phyloP scores from a whole-genome alignment of 2,888 invertebrate genomes.

The Lasioglossum lativentre region DNA sequence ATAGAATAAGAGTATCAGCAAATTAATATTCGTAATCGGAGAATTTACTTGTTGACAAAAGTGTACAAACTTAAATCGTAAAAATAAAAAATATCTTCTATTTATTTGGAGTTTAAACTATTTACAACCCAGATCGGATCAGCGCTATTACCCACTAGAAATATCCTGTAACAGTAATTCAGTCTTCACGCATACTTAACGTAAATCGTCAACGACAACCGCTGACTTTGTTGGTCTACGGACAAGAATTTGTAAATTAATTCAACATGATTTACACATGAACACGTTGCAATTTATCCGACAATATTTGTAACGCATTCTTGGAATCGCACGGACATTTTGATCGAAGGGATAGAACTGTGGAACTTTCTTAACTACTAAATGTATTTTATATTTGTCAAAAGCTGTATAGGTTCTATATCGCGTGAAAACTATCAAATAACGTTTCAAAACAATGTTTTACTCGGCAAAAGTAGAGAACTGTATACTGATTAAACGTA shows the following conservation, averaged over 20 bases:
- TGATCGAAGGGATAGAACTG: conserved; percentile 23
- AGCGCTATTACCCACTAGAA: conserved; percentile 56
- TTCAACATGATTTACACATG: conserved; percentile 47
- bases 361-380: conserved; percentile 23
- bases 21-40: conserved; percentile 68
- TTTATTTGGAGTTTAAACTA: conserved; percentile 67
- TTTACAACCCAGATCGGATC: conserved; percentile 62
- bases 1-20: conserved; percentile 53
- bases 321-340: conserved; percentile 47
- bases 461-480: neutral
- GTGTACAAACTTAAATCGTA: conserved; percentile 80
- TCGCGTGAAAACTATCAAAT: conserved; percentile 12
- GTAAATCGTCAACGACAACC: conserved; percentile 43
- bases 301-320: conserved; percentile 41
- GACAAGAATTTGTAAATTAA: conserved; percentile 48
- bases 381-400: conserved; percentile 6
- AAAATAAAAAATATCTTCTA: conserved; percentile 77
- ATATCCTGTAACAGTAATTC: conserved; percentile 62
- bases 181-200: conserved; percentile 62
- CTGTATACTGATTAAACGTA: conserved; percentile 1
- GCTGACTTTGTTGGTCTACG: conserved; percentile 48
- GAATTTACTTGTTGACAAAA: conserved; percentile 77
- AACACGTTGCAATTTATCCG: conserved; percentile 29
- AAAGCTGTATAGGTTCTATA: conserved; percentile 9
- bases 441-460: conserved; percentile 5